These are phyloP conservation scores for Heliconius nattereri DNA, from an alignment of 1,140 invertebrate genomes.

Conservation along the genomic window DNA sequence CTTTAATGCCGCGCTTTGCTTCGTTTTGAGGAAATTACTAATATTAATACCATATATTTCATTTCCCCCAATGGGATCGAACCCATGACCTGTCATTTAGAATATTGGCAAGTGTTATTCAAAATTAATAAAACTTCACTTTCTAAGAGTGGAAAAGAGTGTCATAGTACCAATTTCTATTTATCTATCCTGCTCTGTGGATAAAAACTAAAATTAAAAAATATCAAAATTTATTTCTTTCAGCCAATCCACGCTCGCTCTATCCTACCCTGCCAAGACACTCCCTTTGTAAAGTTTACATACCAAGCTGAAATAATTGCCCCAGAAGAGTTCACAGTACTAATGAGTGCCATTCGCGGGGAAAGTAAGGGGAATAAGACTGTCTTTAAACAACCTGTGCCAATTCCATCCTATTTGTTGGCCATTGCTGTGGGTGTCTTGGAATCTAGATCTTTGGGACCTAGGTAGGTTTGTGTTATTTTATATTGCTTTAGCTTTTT, in stretches of 20 bases:
- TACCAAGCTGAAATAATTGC: conserved; percentile 92
- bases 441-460: conserved; percentile 88
- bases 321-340: conserved; percentile 88
- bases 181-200: no score
- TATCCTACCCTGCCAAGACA: conserved; percentile 96
- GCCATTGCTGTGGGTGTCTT: conserved; percentile 94
- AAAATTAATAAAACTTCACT: no score
- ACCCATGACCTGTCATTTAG: no score
- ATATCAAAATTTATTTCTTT: conserved; percentile 23
- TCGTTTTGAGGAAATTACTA: no score
- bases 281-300: conserved; percentile 93
- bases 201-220: no score
- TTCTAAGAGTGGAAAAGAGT: no score
- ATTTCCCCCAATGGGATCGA: no score
- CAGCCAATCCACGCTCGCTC: conserved; percentile 94
- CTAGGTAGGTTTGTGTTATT: conserved; percentile 73
- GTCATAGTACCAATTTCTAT: no score
- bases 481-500: no score
- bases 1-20: no score
- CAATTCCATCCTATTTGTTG: conserved; percentile 89
- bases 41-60: no score
- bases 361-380: conserved; percentile 68
- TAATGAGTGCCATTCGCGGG: conserved; percentile 93
- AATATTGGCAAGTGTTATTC: no score
- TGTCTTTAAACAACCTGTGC: conserved; percentile 89